A percentile compares a stretch with the other conserved stretches of the same genome.
Conservation (phyloP, 2,888 invertebrate species). For the Homarus gammarus region DNA sequence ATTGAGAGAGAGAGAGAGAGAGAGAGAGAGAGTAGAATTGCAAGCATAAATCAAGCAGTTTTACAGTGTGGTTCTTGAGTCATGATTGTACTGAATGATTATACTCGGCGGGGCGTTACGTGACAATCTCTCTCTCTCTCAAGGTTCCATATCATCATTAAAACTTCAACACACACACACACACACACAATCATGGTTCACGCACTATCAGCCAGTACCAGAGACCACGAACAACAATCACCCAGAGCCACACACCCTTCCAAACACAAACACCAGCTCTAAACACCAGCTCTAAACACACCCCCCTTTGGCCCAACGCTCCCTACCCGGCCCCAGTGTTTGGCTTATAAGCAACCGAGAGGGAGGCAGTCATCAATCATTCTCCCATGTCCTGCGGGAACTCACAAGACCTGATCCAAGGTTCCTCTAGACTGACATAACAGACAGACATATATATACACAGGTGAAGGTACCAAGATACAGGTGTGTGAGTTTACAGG, state of each 20-base stretch:
- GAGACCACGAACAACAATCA: neutral
- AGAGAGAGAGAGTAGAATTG: neutral
- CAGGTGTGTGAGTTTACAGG: no score
- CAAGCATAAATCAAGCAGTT: no score
- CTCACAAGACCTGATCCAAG: neutral
- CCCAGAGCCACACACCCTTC: neutral
- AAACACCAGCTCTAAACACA: slow-evolving; percentile 3
- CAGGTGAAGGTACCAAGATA: no score
- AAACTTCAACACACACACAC: neutral
- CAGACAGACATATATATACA: no score
- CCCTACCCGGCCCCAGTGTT: neutral
- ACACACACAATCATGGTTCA: neutral
- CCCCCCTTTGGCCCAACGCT: neutral
- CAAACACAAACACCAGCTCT: neutral
- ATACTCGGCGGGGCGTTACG: no score
- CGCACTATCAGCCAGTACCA: neutral
- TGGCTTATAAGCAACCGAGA: neutral
- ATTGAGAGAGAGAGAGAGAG: slow-evolving; percentile 6
- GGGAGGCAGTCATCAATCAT: neutral
- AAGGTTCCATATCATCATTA: neutral
- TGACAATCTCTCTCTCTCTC: slow-evolving; percentile 24
- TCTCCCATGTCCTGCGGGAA: neutral
- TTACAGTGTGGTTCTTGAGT: no score
- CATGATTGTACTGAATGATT: no score
- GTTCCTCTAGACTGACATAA: neutral